phyloP scores from a whole-genome alignment of 2,888 invertebrate species.

The Syrista parreyssii region DNA sequence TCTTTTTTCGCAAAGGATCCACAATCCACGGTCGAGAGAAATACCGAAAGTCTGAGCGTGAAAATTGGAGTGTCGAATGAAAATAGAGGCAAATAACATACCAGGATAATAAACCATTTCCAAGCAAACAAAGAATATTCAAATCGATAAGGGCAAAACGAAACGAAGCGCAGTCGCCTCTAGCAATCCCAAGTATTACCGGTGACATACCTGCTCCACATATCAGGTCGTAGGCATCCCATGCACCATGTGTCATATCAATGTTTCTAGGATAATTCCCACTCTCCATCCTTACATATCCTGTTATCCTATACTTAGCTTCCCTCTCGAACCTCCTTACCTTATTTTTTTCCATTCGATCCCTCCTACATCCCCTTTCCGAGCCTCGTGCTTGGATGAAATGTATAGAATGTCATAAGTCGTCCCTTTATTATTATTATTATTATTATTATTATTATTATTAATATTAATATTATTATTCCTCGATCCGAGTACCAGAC shows the following conservation, averaged over 20 bases:
- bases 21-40: background rate
- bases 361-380: background rate
- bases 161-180: constrained; percentile 56
- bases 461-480: background rate
- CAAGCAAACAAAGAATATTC: background rate
- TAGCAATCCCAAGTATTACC: constrained; percentile 63
- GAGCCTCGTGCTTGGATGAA: background rate
- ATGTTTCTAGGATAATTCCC: constrained; percentile 48
- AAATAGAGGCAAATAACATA: background rate
- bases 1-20: background rate
- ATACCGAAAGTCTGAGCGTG: background rate
- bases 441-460: background rate
- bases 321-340: background rate
- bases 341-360: constrained; percentile 4
- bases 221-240: constrained; percentile 63
- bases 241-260: constrained; percentile 61
- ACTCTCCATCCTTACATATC: constrained; percentile 1
- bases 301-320: background rate
- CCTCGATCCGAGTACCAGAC: background rate
- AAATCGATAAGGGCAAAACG: constrained; percentile 33
- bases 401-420: background rate
- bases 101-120: background rate
- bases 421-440: background rate
- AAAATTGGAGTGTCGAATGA: background rate
- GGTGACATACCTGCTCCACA: constrained; percentile 60